Percentiles rank a stretch among this genome's conserved stretches.
These are phyloP conservation scores for Drosophila ohnishii DNA, from an alignment of 1,140 invertebrate genomes.

Conservation along the genomic window DNA sequence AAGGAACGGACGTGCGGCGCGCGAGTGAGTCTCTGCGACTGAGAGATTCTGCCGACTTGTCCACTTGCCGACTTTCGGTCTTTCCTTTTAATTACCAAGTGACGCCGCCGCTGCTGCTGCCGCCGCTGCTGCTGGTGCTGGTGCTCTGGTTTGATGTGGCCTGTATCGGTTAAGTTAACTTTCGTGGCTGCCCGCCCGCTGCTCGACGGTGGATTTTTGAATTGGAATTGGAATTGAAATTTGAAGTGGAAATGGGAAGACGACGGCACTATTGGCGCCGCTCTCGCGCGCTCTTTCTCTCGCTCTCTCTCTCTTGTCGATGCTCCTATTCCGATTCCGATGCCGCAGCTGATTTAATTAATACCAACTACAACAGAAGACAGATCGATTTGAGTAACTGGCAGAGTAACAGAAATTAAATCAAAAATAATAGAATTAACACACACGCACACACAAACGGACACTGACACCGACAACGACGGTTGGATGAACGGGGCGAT, in stretches of 20 bases:
- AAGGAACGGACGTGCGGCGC: conserved; percentile 37
- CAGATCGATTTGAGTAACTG: conserved; percentile 67
- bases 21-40: conserved; percentile 65
- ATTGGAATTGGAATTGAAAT: conserved; percentile 20
- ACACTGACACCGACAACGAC: conserved; percentile 3
- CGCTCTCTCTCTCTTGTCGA: conserved; percentile 33
- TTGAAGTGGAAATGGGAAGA: conserved; percentile 30
- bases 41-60: conserved; percentile 24
- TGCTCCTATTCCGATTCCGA: conserved; percentile 29
- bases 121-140: conserved; percentile 22
- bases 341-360: conserved; percentile 71
- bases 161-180: conserved; percentile 43
- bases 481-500: conserved; percentile 27
- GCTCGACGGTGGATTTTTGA: conserved; percentile 15
- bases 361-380: conserved; percentile 72
- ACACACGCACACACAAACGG: conserved; percentile 19
- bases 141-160: conserved; percentile 37
- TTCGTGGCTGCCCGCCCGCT: conserved; percentile 31
- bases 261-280: conserved; percentile 15
- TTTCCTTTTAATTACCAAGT: conserved; percentile 76
- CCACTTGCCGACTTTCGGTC: conserved; percentile 32
- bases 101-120: conserved; percentile 29
- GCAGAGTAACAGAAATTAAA: conserved; percentile 42
- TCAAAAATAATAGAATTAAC: conserved; percentile 71
- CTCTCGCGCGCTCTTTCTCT: conserved; percentile 23